These are phyloP conservation scores for Stegana nigrithorax DNA, from an alignment of 2,888 invertebrate species.

Conservation along the genomic window DNA sequence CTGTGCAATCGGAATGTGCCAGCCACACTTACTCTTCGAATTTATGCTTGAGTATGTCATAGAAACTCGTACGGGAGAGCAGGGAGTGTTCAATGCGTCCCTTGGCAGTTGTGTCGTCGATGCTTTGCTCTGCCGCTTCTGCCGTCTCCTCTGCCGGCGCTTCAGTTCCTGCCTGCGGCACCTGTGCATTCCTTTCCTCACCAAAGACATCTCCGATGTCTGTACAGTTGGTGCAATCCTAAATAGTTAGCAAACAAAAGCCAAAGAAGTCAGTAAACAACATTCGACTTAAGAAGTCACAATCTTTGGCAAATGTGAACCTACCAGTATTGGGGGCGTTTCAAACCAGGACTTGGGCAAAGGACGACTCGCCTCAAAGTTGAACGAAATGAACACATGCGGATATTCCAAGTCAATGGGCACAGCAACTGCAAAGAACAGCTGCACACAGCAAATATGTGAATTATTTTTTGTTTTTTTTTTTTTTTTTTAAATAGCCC, in stretches of 20 bases:
- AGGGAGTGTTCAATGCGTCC: constrained; percentile 39
- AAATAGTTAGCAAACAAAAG: background rate
- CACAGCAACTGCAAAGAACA: constrained; percentile 73
- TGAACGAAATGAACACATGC: constrained; percentile 79
- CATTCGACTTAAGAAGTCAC: background rate
- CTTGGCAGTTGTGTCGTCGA: background rate
- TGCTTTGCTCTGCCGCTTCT: background rate
- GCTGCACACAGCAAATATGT: too few species aligned
- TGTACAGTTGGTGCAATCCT: background rate
- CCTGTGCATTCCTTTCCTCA: too few species aligned
- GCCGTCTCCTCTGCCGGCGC: background rate
- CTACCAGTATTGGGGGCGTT: constrained; percentile 56
- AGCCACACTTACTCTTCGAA: constrained; percentile 42
- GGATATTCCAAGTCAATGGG: constrained; percentile 78
- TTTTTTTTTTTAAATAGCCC: too few species aligned
- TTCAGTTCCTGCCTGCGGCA: too few species aligned
- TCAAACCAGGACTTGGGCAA: constrained; percentile 71
- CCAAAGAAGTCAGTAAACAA: too few species aligned
- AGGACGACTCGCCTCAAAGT: constrained; percentile 78
- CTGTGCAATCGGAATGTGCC: background rate
- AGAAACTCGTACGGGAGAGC: constrained; percentile 50
- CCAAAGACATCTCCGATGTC: background rate
- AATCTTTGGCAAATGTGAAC: constrained; percentile 33
- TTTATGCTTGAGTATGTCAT: constrained; percentile 49
- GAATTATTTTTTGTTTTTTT: too few species aligned